Evolutionary conservation across 2,797 vertebrate genomes (phyloP).

Genomic region (Streptopelia turtur): DNA sequence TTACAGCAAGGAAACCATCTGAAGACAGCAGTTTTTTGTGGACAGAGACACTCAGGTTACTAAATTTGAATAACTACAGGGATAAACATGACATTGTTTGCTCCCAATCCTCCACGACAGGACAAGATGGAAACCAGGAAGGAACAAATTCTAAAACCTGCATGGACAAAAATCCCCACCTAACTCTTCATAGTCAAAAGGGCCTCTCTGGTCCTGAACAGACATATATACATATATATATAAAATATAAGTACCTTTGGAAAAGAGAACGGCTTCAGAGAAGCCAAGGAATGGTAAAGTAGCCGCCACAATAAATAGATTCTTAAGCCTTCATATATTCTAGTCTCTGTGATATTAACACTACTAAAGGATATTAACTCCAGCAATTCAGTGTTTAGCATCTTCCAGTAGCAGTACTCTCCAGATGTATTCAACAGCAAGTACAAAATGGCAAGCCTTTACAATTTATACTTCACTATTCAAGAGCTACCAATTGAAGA

Average conservation of each 20-base stretch:
- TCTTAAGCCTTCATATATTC: not conserved
- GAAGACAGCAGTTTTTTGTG: not conserved
- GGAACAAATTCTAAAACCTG: not conserved
- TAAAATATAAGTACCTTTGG: not conserved
- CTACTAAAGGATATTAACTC: not conserved
- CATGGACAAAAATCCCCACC: not conserved
- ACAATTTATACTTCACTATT: not conserved
- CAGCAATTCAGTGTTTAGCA: not conserved
- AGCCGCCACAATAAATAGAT: not conserved
- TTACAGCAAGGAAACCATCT: not conserved
- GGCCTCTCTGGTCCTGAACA: not conserved
- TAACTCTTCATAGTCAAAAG: not conserved
- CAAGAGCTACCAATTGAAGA: not conserved
- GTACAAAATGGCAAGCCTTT: not conserved
- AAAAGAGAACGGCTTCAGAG: not conserved
- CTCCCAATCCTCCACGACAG: not conserved
- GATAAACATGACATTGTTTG: not conserved
- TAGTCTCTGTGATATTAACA: not conserved
- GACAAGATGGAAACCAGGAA: not conserved
- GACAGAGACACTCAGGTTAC: not conserved
- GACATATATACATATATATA: not conserved
- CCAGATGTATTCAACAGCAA: not conserved
- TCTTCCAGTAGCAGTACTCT: not conserved
- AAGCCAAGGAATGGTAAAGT: not conserved
- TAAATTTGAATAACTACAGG: not conserved